Base-by-base conservation (phyloP, 2,797 vertebrate genomes). In the Melanotaenia nigrans region DNA sequence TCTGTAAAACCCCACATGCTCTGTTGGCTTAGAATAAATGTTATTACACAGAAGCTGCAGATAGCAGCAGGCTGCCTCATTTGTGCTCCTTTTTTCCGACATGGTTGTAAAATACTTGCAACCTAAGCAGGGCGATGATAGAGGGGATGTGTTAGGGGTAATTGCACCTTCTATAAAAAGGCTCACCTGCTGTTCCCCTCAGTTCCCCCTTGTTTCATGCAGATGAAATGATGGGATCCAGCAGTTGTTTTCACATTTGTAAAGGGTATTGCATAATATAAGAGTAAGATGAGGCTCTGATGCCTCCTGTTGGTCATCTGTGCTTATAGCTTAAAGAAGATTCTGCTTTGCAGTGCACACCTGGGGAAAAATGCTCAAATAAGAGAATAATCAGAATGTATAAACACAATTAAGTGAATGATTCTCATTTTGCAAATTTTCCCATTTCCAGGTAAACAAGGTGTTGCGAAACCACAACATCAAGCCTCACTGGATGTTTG, bases 401-500 rank as follows among this genome's bases (percentile, higher is more conserved):
- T 40, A 11, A n/a, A n/a, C 47, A 25, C 1, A 45, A 3, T 49
- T 49, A 47, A 8, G 20, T 3, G n/a, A 11, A 20, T 20, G n/a
- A 47, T n/a, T 47, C 18, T 11, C 11, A 72, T 28, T 22, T 3
- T 61, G 4, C 57, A 22, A n/a, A 10, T 59, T 2, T 55, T 64
- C 85, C 2, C 82, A 24, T 91, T 75, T 82, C 25, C 83, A 99
- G 98, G 96, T 99, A 65, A 99, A 99, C 93, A 99, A 98, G 95
- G 96, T 99, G 81, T 93, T 99, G 81, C 92, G 97, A 89, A 99
- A 98, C 86, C 97, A 99, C 92, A 99, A 99, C 87, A 99, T 99
- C 92, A 99, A 99, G 87, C 98, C 98, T 36, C 98, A 99, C 74
- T 99, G 98, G 98, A 99, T 99, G 98, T 99, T 99, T 77, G 98